phyloP scores from a whole-genome alignment of 2,113 vertebrate species.

The Carassius carassius region DNA sequence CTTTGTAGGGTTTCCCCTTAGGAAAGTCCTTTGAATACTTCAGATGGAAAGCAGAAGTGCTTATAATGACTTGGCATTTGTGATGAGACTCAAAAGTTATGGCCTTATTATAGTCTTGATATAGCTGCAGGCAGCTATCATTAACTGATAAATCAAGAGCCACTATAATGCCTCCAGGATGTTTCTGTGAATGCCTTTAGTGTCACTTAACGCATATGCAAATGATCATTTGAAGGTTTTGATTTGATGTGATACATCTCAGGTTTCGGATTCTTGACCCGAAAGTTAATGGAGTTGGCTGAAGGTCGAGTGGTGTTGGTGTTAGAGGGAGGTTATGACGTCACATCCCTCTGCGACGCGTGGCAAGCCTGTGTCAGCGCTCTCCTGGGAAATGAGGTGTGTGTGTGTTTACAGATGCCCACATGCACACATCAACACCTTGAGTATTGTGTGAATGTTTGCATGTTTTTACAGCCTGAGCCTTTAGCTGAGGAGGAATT shows the following conservation, averaged over 20 bases:
- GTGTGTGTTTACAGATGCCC: conserved; percentile 3
- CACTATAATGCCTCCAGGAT: neutral
- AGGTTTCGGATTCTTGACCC: conserved; percentile 95
- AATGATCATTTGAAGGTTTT: neutral
- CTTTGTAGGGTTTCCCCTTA: neutral
- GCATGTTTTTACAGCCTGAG: conserved; percentile 75
- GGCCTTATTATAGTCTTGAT: neutral
- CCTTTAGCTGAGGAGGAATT: conserved; percentile 82
- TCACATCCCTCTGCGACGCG: conserved; percentile 90
- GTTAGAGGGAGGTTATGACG: conserved; percentile 89
- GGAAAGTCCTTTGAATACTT: neutral
- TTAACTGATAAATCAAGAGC: neutral
- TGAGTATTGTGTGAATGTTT: neutral
- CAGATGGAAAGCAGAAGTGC: conserved; percentile 16
- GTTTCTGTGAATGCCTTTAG: neutral
- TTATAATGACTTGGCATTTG: conserved; percentile 16
- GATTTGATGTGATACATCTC: conserved; percentile 4
- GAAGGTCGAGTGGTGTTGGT: conserved; percentile 86
- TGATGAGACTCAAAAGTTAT: neutral
- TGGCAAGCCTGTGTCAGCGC: conserved; percentile 89
- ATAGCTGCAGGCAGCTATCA: neutral
- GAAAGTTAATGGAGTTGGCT: conserved; percentile 89
- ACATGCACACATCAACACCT: neutral
- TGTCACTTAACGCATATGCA: neutral
- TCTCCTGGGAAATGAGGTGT: conserved; percentile 89